Percentiles rank a stretch among this genome's conserved stretches.
Evolutionary conservation across 2,113 vertebrate genomes (phyloP).

Genomic region (Trematomus loennbergii): DNA sequence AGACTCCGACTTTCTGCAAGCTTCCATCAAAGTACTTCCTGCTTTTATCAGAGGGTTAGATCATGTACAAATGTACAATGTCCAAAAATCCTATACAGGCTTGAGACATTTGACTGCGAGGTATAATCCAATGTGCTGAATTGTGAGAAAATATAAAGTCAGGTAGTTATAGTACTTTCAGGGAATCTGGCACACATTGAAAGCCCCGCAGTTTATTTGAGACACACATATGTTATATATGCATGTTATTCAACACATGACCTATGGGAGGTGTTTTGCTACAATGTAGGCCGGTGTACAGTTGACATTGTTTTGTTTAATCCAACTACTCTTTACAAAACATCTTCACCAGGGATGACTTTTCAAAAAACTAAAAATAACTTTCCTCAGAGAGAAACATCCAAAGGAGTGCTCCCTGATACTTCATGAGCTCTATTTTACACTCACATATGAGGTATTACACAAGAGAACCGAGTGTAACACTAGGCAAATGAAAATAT

Average conservation of each 20-base stretch:
- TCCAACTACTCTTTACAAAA: constrained; percentile 26
- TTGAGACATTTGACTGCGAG: not conserved
- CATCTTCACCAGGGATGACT: constrained; percentile 16
- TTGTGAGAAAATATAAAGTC: not conserved
- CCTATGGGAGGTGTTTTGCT: constrained; percentile 5
- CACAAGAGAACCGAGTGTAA: constrained; percentile 43
- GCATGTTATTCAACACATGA: not conserved
- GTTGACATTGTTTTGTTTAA: constrained; percentile 16
- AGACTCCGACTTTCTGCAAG: not conserved
- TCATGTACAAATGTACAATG: not conserved
- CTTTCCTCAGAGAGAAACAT: constrained; percentile 19
- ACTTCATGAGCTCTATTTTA: constrained; percentile 31
- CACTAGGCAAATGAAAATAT: constrained; percentile 56
- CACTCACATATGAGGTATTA: constrained; percentile 47
- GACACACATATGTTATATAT: constrained; percentile 2
- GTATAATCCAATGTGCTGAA: not conserved
- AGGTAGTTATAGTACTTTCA: not conserved
- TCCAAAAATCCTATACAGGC: not conserved
- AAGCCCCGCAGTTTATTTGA: constrained; percentile 35
- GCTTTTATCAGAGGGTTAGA: constrained; percentile 2
- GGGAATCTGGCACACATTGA: not conserved
- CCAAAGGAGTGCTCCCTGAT: constrained; percentile 8
- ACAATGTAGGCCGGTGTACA: constrained; percentile 24
- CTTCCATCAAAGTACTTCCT: not conserved
- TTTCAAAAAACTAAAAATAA: not conserved